Evolutionary conservation across 2,888 invertebrate genomes (phyloP).

Genomic region (Drosophila paranaensis): DNA sequence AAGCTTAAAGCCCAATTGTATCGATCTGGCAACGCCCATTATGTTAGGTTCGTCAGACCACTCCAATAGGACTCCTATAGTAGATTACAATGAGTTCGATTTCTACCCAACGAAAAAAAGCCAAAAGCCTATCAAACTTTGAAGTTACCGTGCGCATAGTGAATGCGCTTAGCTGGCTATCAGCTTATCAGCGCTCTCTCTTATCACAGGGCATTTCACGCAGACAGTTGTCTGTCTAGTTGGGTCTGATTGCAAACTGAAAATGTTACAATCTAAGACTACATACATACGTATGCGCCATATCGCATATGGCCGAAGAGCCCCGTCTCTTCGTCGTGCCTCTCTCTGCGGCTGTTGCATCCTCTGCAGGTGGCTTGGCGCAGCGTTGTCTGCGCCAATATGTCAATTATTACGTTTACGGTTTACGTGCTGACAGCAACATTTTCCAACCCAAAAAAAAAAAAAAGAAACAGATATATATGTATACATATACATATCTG

Average conservation of each 20-base stretch:
- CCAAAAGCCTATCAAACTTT: constrained; percentile 5
- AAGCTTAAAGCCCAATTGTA: background rate
- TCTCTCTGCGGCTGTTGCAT: background rate
- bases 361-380: constrained; percentile 25
- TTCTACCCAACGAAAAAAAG: background rate
- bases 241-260: constrained; percentile 4
- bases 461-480: constrained; percentile 12
- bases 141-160: constrained; percentile 10
- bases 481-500: background rate
- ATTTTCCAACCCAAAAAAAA: constrained; percentile 50
- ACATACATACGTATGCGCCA: background rate
- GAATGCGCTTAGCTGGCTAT: constrained; percentile 1
- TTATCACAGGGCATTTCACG: constrained; percentile 34
- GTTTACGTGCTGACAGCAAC: constrained; percentile 53
- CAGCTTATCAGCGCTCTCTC: constrained; percentile 23
- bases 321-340: background rate
- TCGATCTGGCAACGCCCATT: background rate
- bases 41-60: background rate
- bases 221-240: constrained; percentile 38
- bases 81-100: background rate
- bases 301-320: constrained; percentile 10
- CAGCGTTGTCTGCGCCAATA: constrained; percentile 39
- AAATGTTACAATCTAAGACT: constrained; percentile 20
- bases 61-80: background rate
- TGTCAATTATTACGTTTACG: constrained; percentile 66